phyloP scores from a whole-genome alignment of 1,140 invertebrate species.

The Heterodera carotae region DNA sequence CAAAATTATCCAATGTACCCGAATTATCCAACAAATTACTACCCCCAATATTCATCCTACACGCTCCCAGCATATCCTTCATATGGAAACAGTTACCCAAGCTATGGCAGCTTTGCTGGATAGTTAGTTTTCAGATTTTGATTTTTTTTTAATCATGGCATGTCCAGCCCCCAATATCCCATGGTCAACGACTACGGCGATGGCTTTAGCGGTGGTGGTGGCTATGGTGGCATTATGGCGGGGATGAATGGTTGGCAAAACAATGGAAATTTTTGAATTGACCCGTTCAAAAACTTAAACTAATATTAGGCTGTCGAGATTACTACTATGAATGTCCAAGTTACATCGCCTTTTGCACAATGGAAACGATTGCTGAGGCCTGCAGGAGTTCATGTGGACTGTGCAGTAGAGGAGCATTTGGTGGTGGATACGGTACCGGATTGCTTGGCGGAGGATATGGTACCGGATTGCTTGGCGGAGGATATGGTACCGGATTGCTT shows the following conservation, averaged over 20 bases:
- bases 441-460: no score
- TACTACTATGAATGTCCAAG: background rate
- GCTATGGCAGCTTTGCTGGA: background rate
- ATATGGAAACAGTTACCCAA: background rate
- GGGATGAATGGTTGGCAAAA: background rate
- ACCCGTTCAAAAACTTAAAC: background rate
- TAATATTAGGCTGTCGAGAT: slow-evolving; percentile 10
- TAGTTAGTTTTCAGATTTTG: background rate
- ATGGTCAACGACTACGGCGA: background rate
- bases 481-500: no score
- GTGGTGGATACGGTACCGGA: background rate
- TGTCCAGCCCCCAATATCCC: background rate
- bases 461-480: no score
- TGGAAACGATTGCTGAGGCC: slow-evolving; percentile 11
- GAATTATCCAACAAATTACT: background rate
- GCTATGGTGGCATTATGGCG: background rate
- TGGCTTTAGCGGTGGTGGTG: background rate
- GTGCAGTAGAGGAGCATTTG: background rate
- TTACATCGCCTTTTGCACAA: slow-evolving; percentile 16
- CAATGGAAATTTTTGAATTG: background rate
- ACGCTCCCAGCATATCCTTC: background rate
- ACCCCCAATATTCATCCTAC: background rate
- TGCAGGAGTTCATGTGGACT: slow-evolving; percentile 20
- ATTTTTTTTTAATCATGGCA: background rate
- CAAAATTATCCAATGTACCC: background rate